These are phyloP conservation scores for Hyalella azteca DNA, from an alignment of 2,888 invertebrate species.

Conservation along the genomic window DNA sequence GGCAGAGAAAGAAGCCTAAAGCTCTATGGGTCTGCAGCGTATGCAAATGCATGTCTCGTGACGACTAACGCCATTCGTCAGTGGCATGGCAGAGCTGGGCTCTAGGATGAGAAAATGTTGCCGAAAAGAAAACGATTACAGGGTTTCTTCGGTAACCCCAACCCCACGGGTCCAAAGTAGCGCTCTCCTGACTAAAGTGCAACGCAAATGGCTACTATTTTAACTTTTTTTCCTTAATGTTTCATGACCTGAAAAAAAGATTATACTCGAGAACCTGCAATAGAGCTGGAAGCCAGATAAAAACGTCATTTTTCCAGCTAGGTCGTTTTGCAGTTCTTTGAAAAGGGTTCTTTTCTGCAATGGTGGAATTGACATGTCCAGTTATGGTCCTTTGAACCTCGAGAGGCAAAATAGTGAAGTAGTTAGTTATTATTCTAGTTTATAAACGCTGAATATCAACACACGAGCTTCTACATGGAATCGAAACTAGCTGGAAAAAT, in stretches of 20 bases:
- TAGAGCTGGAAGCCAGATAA: too few species aligned
- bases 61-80: slow-evolving; percentile 24
- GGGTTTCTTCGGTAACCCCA: too few species aligned
- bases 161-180: neutral
- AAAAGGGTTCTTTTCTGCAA: too few species aligned
- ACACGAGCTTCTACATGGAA: too few species aligned
- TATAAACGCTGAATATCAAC: too few species aligned
- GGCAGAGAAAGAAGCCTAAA: neutral
- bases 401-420: too few species aligned
- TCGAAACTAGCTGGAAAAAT: too few species aligned
- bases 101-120: neutral
- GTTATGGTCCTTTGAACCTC: too few species aligned
- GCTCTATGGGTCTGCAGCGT: slow-evolving; percentile 8
- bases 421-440: too few species aligned
- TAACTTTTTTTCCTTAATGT: neutral
- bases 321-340: too few species aligned
- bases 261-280: neutral
- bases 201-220: neutral
- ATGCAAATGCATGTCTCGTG: slow-evolving; percentile 10
- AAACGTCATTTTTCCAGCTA: too few species aligned
- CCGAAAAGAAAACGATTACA: neutral
- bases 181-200: neutral
- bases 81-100: neutral
- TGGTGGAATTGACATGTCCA: too few species aligned
- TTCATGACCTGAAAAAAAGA: neutral